A percentile compares a stretch with the other conserved stretches of the same genome.
These are phyloP conservation scores for Allophyes oxyacanthae DNA, from an alignment of 2,888 invertebrate genomes.

Conservation along the genomic window DNA sequence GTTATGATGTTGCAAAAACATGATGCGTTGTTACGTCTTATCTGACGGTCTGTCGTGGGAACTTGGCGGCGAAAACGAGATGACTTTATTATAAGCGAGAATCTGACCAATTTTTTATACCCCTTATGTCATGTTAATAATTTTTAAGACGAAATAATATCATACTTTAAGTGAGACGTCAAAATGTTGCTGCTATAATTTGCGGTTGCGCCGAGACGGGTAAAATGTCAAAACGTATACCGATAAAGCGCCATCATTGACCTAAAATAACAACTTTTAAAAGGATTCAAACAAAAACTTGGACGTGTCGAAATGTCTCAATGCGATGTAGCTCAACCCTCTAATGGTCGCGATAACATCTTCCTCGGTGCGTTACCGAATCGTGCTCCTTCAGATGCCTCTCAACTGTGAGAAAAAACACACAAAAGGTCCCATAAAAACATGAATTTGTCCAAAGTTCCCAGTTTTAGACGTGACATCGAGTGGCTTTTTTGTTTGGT, in stretches of 20 bases:
- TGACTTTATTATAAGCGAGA: slow-evolving; percentile 68
- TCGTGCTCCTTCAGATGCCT: slow-evolving; percentile 86
- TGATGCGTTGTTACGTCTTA: slow-evolving; percentile 70
- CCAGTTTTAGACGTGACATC: slow-evolving; percentile 84
- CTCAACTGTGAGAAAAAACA: slow-evolving; percentile 87
- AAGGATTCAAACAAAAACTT: slow-evolving; percentile 72
- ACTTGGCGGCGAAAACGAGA: slow-evolving; percentile 65
- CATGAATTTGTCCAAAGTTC: slow-evolving; percentile 83
- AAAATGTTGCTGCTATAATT: slow-evolving; percentile 56
- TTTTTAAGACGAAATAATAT: slow-evolving; percentile 40
- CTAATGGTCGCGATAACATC: slow-evolving; percentile 87
- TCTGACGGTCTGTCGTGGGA: slow-evolving; percentile 80
- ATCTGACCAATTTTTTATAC: slow-evolving; percentile 49
- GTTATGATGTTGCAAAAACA: slow-evolving; percentile 85
- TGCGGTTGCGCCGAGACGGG: slow-evolving; percentile 47
- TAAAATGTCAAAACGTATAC: slow-evolving; percentile 56
- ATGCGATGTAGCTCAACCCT: slow-evolving; percentile 76
- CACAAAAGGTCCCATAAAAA: slow-evolving; percentile 83
- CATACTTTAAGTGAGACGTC: slow-evolving; percentile 40
- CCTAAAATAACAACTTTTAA: slow-evolving; percentile 78
- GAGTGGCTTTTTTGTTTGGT: slow-evolving; percentile 78
- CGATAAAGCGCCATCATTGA: slow-evolving; percentile 66
- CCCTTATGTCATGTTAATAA: slow-evolving; percentile 43
- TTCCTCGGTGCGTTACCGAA: slow-evolving; percentile 83
- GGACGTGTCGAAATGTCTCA: slow-evolving; percentile 86